A percentile compares a stretch with the other conserved stretches of the same genome.
Evolutionary conservation across 2,888 invertebrate species (phyloP).

Genomic region (Sinotaia quadrata): DNA sequence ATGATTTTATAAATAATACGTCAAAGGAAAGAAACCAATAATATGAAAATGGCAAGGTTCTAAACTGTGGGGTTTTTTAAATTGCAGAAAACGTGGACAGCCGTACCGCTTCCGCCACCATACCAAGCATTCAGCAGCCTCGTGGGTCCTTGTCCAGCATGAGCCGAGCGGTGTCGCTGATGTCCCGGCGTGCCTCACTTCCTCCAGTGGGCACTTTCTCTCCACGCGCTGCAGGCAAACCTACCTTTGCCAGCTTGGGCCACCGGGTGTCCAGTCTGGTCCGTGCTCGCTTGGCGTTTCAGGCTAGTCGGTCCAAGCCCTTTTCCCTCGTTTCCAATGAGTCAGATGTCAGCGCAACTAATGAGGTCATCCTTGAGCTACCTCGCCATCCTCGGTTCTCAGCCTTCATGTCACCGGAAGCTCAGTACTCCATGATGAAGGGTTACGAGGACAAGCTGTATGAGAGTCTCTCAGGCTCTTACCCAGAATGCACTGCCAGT

Average conservation of each 20-base stretch:
- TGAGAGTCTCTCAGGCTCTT: constrained; percentile 42
- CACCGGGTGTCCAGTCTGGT: constrained; percentile 41
- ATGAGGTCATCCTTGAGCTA: constrained; percentile 50
- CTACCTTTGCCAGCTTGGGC: constrained; percentile 36
- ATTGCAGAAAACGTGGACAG: background rate
- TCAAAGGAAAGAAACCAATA: too few relatives aligned
- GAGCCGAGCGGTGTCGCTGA: background rate
- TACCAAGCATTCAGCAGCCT: background rate
- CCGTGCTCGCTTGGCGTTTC: constrained; percentile 44
- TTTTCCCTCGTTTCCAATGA: constrained; percentile 27
- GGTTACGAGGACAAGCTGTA: constrained; percentile 67
- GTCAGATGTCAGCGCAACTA: constrained; percentile 33
- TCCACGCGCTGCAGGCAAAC: background rate
- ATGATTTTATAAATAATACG: too few relatives aligned
- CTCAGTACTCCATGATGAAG: constrained; percentile 68
- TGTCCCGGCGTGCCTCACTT: background rate
- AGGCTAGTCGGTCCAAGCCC: constrained; percentile 22
- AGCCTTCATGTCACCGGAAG: constrained; percentile 64
- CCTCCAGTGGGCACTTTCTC: background rate
- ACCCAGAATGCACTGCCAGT: constrained; percentile 47
- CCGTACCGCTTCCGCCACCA: background rate
- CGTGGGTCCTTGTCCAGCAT: background rate
- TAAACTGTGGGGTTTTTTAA: too few relatives aligned
- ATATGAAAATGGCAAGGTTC: too few relatives aligned
- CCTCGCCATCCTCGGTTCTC: constrained; percentile 62